Evolutionary conservation across 1,140 invertebrate genomes (phyloP).

Genomic region (Hycleus phaleratus): DNA sequence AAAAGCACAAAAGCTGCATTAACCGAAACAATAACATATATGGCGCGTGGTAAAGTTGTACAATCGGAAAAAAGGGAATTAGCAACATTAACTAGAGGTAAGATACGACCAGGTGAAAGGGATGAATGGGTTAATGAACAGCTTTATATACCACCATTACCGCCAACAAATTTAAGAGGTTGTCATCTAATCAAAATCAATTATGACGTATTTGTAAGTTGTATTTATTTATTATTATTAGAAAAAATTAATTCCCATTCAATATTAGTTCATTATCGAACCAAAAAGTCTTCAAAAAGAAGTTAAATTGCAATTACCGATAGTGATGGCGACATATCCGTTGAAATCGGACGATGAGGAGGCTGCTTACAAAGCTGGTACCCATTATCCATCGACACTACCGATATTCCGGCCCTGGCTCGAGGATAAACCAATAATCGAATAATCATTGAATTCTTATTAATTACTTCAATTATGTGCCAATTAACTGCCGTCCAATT

Average conservation of each 20-base stretch:
- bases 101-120: constrained; percentile 70
- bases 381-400: constrained; percentile 84
- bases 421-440: constrained; percentile 54
- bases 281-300: constrained; percentile 87
- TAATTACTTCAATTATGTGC: background rate
- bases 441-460: constrained; percentile 15
- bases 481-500: background rate
- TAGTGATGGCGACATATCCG: constrained; percentile 90
- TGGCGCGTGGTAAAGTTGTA: constrained; percentile 76
- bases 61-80: constrained; percentile 82
- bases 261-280: constrained; percentile 72
- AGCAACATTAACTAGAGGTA: constrained; percentile 70
- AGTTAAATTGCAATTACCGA: constrained; percentile 86
- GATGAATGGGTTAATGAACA: constrained; percentile 87
- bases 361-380: constrained; percentile 61
- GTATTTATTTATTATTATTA: background rate
- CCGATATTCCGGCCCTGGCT: constrained; percentile 89
- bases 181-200: constrained; percentile 91
- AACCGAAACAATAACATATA: constrained; percentile 86
- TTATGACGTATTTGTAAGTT: constrained; percentile 90
- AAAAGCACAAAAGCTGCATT: constrained; percentile 67
- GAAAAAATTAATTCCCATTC: too few relatives aligned
- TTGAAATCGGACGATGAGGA: constrained; percentile 56
- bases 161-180: constrained; percentile 90
- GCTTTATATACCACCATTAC: constrained; percentile 87